phyloP scores from a whole-genome alignment of 2,113 vertebrate genomes.

The Cryptoleucopteryx plumbea region DNA sequence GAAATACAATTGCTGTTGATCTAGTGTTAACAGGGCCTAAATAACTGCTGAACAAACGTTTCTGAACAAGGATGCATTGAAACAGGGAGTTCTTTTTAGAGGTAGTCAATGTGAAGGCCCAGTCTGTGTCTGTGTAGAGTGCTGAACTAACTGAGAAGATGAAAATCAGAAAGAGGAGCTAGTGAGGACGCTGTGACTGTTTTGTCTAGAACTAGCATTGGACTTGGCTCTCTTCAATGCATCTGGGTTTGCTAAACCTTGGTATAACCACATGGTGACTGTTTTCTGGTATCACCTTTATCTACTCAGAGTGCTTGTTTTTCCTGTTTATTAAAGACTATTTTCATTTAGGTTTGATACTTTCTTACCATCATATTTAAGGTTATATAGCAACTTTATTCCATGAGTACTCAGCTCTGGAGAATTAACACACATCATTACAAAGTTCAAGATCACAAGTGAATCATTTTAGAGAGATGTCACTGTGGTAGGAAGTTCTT shows the following conservation, averaged over 20 bases:
- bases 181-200: background rate
- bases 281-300: background rate
- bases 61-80: background rate
- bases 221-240: background rate
- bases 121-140: background rate
- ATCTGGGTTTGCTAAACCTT: background rate
- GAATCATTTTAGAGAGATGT: conserved; percentile 18
- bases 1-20: background rate
- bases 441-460: conserved; percentile 29
- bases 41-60: background rate
- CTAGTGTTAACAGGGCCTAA: background rate
- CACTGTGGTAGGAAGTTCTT: conserved; percentile 16
- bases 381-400: background rate
- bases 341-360: background rate
- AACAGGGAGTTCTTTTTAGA: background rate
- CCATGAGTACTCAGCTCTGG: background rate
- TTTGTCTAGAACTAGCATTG: background rate
- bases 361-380: background rate
- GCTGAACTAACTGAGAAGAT: background rate
- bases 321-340: background rate
- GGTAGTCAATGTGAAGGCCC: background rate
- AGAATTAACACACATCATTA: background rate
- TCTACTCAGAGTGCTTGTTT: background rate
- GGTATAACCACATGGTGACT: background rate
- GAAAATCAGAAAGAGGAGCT: background rate